phyloP scores from a whole-genome alignment of 2,888 invertebrate species.

The Melikaiella ostensackeni region DNA sequence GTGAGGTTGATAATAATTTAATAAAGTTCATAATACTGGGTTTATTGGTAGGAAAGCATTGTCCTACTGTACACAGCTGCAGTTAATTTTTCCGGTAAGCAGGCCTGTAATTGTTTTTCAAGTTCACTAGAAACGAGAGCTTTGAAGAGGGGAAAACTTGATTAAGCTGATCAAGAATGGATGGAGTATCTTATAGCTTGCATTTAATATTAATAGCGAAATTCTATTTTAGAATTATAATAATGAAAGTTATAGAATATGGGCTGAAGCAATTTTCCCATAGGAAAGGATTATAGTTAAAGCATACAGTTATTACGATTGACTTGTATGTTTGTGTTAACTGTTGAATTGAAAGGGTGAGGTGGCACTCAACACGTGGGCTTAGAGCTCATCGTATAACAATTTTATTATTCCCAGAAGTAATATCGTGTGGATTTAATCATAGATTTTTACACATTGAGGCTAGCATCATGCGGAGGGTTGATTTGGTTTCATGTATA shows the following conservation, averaged over 20 bases:
- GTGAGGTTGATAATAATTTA: background rate
- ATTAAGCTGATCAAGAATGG: background rate
- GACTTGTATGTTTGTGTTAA: background rate
- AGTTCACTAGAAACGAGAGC: background rate
- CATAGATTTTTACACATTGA: background rate
- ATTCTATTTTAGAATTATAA: background rate
- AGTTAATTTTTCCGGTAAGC: background rate
- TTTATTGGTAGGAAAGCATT: background rate
- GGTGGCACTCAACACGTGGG: background rate
- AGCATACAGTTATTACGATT: background rate
- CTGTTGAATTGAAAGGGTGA: slow-evolving; percentile 7
- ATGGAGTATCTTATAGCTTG: slow-evolving; percentile 21
- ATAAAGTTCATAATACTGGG: background rate
- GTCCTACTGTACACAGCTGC: background rate
- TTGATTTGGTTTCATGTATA: too few relatives aligned
- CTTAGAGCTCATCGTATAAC: background rate
- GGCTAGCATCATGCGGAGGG: background rate
- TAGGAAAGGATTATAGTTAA: background rate
- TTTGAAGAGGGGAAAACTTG: slow-evolving; percentile 8
- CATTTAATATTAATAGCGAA: slow-evolving; percentile 3
- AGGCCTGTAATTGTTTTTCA: background rate
- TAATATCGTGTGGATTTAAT: background rate
- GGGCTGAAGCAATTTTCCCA: background rate
- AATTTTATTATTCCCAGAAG: background rate
- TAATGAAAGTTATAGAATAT: background rate